phyloP scores from a whole-genome alignment of 2,888 invertebrate genomes.

The Entomobrya multifasciata region DNA sequence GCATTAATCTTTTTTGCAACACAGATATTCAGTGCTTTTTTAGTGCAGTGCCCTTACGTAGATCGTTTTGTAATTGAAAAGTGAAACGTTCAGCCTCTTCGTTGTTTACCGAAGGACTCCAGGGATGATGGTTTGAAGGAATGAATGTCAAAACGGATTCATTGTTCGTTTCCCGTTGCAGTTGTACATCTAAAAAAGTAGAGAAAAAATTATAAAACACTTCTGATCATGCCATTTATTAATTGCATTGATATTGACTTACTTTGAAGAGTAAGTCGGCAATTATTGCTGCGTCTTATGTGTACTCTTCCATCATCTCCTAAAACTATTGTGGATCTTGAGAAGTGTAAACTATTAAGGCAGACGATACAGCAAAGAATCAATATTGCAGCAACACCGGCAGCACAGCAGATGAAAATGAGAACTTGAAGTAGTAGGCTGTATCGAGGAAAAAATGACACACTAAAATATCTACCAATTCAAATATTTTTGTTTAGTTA shows the following conservation, averaged over 20 bases:
- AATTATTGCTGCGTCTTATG: background rate
- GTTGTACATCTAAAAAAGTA: background rate
- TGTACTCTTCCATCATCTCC: background rate
- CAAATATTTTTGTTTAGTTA: background rate
- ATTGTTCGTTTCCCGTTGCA: background rate
- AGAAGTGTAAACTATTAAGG: constrained; percentile 5
- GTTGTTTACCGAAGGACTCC: constrained; percentile 31
- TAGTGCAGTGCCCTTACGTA: constrained; percentile 51
- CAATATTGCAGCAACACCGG: constrained; percentile 19
- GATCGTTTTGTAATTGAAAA: constrained; percentile 29
- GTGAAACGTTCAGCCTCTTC: background rate
- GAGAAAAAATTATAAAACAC: background rate
- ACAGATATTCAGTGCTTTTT: background rate
- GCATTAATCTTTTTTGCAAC: background rate
- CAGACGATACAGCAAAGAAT: constrained; percentile 47
- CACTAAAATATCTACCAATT: background rate
- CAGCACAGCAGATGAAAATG: constrained; percentile 50
- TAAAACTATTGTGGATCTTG: background rate
- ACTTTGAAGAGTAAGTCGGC: background rate
- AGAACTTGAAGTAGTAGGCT: constrained; percentile 51
- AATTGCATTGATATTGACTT: background rate
- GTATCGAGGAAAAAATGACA: constrained; percentile 26
- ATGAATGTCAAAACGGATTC: background rate
- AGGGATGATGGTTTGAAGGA: constrained; percentile 21
- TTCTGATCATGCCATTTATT: too few relatives aligned